phyloP scores from a whole-genome alignment of 2,113 vertebrate species.

The Carassius auratus region DNA sequence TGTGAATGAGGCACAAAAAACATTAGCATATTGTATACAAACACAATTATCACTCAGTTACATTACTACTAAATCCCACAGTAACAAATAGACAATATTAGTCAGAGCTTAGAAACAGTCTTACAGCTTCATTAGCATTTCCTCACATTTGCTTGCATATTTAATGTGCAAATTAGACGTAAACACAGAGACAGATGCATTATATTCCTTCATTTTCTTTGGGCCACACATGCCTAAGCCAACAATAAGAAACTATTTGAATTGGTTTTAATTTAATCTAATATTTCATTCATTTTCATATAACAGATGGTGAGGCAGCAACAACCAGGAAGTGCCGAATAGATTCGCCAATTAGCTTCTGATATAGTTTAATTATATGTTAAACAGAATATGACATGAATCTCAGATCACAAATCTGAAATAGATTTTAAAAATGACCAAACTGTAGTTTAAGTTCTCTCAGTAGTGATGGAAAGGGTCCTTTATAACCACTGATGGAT shows the following conservation, averaged over 20 bases:
- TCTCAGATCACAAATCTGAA: background rate
- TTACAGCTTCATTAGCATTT: conserved; percentile 47
- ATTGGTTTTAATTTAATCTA: conserved; percentile 33
- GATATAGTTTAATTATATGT: conserved; percentile 13
- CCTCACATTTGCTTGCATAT: conserved; percentile 35
- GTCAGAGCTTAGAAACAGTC: conserved; percentile 2
- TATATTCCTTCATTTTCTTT: conserved; percentile 27
- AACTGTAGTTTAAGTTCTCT: background rate
- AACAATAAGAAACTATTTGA: conserved; percentile 36
- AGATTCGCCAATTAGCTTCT: conserved; percentile 15
- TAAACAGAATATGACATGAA: conserved; percentile 6
- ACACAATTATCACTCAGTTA: conserved; percentile 24
- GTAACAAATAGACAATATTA: background rate
- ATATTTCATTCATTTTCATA: background rate
- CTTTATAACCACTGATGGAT: background rate
- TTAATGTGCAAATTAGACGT: conserved; percentile 55
- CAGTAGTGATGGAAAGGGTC: background rate
- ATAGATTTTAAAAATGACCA: background rate
- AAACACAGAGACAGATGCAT: conserved; percentile 44
- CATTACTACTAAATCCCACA: conserved; percentile 22
- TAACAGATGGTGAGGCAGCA: conserved; percentile 47
- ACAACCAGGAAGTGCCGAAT: background rate
- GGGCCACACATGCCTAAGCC: conserved; percentile 21
- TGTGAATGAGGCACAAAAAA: conserved; percentile 5
- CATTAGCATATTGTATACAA: conserved; percentile 21